These are phyloP conservation scores for Stichopus chloronotus DNA, from an alignment of 35 echinoderm and acorn worm species.

Conservation along the genomic window DNA sequence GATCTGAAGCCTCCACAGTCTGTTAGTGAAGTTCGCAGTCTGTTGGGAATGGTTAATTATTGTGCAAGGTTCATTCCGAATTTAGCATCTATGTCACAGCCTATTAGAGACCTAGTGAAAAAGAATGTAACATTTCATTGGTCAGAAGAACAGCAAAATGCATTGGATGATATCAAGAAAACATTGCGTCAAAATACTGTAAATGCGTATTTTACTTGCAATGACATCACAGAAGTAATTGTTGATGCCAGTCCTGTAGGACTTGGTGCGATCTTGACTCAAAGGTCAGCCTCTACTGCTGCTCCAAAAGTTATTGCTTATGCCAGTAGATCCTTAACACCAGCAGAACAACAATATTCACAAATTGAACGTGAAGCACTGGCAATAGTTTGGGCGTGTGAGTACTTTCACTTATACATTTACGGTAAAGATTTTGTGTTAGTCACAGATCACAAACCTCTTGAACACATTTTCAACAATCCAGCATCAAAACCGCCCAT, in stretches of 20 bases:
- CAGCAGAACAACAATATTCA: slow-evolving; percentile 61
- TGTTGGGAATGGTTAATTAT: slow-evolving; percentile 38
- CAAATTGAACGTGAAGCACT: slow-evolving; percentile 75
- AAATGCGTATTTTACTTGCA: not conserved
- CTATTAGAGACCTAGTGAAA: not conserved
- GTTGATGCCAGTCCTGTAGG: no score
- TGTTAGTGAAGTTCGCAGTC: slow-evolving; percentile 11
- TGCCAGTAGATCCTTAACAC: slow-evolving; percentile 63
- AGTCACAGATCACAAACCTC: slow-evolving; percentile 70
- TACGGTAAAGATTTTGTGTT: slow-evolving; percentile 62
- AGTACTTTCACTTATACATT: slow-evolving; percentile 59
- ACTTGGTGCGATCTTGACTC: slow-evolving; percentile 60
- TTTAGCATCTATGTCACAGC: slow-evolving; percentile 14
- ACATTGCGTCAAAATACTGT: not conserved
- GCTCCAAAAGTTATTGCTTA: slow-evolving; percentile 40
- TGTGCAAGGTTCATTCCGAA: slow-evolving; percentile 14
- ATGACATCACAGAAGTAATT: not conserved
- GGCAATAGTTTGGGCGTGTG: slow-evolving; percentile 61
- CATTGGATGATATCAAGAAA: not conserved
- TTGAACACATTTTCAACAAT: slow-evolving; percentile 68
- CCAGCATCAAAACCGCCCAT: slow-evolving; percentile 12
- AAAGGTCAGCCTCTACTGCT: slow-evolving; percentile 19
- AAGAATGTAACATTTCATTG: slow-evolving; percentile 24
- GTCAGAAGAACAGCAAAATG: not conserved
- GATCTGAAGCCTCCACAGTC: not conserved